phyloP scores from a whole-genome alignment of 2,113 vertebrate genomes.

The Ameiurus melas region DNA sequence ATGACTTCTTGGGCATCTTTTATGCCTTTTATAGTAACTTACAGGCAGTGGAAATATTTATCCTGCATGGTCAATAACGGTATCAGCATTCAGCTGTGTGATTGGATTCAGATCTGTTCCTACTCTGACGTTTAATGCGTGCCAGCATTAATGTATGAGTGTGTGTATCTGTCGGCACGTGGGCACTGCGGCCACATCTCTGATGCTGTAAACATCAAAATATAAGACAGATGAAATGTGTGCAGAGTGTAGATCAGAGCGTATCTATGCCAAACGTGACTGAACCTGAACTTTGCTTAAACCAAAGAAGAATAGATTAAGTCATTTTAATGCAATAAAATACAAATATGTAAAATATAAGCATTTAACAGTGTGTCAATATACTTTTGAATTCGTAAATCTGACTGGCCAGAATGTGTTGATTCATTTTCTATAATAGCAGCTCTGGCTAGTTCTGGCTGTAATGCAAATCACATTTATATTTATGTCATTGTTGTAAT shows the following conservation, averaged over 20 bases:
- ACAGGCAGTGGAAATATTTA: not conserved
- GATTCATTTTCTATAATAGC: not conserved
- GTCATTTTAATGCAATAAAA: not conserved
- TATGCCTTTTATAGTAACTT: not conserved
- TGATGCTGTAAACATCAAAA: not conserved
- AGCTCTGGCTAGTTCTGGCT: not conserved
- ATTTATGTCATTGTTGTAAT: not conserved
- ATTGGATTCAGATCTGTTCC: slow-evolving; percentile 3
- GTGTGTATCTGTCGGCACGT: not conserved
- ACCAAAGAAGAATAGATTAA: not conserved
- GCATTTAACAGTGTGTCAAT: not conserved
- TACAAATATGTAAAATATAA: not conserved
- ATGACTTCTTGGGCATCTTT: not conserved
- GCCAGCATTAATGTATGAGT: not conserved
- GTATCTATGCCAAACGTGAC: not conserved
- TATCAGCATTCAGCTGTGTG: slow-evolving; percentile 11
- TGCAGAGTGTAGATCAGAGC: not conserved
- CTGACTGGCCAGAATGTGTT: not conserved
- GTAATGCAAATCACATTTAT: not conserved
- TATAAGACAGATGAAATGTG: not conserved
- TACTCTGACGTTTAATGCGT: not conserved
- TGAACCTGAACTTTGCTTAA: not conserved
- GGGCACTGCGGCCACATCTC: not conserved
- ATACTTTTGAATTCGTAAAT: not conserved
- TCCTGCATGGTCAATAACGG: not conserved